Conservation (phyloP, 2,797 vertebrate genomes). For the Phrynocephalus guinanensis region DNA sequence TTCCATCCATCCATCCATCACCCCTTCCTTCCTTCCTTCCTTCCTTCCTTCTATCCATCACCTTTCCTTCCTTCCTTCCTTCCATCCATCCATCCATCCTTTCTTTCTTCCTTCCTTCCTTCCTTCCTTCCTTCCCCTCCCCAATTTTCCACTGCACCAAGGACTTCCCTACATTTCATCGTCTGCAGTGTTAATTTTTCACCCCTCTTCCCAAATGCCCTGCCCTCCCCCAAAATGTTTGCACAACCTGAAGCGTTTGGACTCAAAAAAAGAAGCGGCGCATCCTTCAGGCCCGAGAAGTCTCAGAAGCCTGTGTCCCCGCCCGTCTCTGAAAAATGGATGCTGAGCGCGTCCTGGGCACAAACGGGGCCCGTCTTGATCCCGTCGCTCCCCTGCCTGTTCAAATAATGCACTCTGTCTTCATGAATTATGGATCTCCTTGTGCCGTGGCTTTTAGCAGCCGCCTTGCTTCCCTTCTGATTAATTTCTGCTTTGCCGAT, state of each 20-base stretch:
- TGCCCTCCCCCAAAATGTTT: background rate
- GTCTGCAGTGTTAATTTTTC: background rate
- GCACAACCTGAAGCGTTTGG: background rate
- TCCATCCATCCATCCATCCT: too few species aligned
- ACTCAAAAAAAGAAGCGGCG: background rate
- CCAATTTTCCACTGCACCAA: too few species aligned
- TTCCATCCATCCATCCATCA: too few species aligned
- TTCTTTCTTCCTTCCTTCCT: too few species aligned
- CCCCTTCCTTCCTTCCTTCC: too few species aligned
- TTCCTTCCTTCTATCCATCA: too few species aligned
- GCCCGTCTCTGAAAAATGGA: background rate
- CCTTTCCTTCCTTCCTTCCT: too few species aligned
- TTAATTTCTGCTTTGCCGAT: slow-evolving; percentile 43
- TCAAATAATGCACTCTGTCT: background rate
- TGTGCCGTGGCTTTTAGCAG: background rate
- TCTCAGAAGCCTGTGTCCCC: slow-evolving; percentile 17
- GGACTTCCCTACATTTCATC: background rate
- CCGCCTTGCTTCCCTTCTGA: slow-evolving; percentile 16
- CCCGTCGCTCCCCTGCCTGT: background rate
- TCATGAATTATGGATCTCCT: slow-evolving; percentile 61
- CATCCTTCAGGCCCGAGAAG: background rate
- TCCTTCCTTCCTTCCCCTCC: too few species aligned
- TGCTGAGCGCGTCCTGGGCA: background rate
- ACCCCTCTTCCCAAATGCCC: background rate
- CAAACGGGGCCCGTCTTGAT: background rate